phyloP scores from a whole-genome alignment of 2,888 invertebrate genomes.

The Sphecodes monilicornis region DNA sequence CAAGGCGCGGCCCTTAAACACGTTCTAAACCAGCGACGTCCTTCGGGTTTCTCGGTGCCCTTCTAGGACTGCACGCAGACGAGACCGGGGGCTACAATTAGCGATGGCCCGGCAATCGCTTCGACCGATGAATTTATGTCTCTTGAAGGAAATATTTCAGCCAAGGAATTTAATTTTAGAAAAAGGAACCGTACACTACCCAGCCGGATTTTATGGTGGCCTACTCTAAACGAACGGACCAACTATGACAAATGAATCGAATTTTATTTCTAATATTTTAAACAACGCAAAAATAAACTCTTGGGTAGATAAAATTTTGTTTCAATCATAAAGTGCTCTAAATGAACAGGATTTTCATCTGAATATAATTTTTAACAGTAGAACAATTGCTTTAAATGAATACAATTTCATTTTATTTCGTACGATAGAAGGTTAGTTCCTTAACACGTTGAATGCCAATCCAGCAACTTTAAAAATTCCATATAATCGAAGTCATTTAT shows the following conservation, averaged over 20 bases:
- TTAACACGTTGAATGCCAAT: too few species aligned
- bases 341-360: too few species aligned
- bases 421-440: too few species aligned
- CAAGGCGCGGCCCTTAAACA: constrained; percentile 60
- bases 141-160: neutral
- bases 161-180: neutral
- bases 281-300: neutral
- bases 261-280: neutral
- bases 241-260: neutral
- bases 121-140: constrained; percentile 9
- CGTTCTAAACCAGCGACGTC: constrained; percentile 56
- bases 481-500: too few species aligned
- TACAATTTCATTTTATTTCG: too few species aligned
- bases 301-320: too few species aligned
- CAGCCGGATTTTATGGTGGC: neutral
- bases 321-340: too few species aligned
- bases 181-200: neutral
- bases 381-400: too few species aligned
- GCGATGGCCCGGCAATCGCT: constrained; percentile 6
- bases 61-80: constrained; percentile 39
- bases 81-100: constrained; percentile 18
- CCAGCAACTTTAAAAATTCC: too few species aligned
- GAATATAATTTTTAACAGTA: too few species aligned
- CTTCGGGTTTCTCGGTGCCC: constrained; percentile 25
- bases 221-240: neutral